Evolutionary conservation across 2,888 invertebrate species (phyloP), one percentile per base, ranked within the genome.

Genomic region (Hypena proboscidalis): DNA sequence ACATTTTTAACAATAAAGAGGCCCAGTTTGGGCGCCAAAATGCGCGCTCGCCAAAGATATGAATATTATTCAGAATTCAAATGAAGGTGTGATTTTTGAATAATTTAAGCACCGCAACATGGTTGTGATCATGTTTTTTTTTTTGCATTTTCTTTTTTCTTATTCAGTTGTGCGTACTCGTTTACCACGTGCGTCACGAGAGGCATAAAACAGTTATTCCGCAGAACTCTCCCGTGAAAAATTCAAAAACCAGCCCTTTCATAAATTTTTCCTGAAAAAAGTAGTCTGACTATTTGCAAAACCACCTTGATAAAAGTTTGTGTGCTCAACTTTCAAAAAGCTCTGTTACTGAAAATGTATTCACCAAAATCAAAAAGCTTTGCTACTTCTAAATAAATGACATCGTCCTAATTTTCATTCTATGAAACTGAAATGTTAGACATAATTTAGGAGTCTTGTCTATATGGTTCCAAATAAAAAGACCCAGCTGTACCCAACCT

Each of bases 1-100:
- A 61, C 47, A 41, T 60, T 61, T 61, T 60, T 58, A 60, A 60
- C 62, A 60, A 61, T 58, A 61, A 55, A 58, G 42, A 55, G 41
- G 11, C 22, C 41, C 34, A 1, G 15, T 29, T 29, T 29, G 34
- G 34, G 26, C 21, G 27, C 27, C 33, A 46, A 57, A 46, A 58
- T 61, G 37, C 45, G 37, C 36, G 40, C 40, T 39, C 32, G 15
- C 13, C 25, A 9, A 15, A 34, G 29, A 35, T 54, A 54, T 61
- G 54, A 54, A 54, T 54, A 60, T 27, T 17, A 41, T 29, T 34
- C 8, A 3, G 20, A 8, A 33, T 40, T 34, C 41, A 34, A 25
- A 34, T 34, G 40, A 27, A 15, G 27, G 27, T 33, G 33, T 40
- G 33, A 34, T 40, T 40, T 34, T 27, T 33, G 33, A 34, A 40